phyloP scores from a whole-genome alignment of 2,113 vertebrate genomes.

The Trachemys scripta region DNA sequence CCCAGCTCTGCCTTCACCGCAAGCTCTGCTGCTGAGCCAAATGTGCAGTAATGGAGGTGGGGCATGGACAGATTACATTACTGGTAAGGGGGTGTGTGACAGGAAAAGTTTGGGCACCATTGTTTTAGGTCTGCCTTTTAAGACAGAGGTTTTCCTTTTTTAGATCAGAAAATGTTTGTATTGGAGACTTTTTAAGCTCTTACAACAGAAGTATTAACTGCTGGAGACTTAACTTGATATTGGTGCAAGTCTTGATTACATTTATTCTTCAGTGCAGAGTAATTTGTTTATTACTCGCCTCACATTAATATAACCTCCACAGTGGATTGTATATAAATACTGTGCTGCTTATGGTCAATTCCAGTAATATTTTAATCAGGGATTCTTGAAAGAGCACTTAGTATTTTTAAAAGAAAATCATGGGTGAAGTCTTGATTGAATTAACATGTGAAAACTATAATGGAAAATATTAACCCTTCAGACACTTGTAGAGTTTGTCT shows the following conservation, averaged over 20 bases:
- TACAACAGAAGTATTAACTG: neutral
- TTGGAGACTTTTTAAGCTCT: slow-evolving; percentile 1
- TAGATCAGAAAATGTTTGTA: neutral
- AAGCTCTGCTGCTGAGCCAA: no score
- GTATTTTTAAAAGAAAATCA: slow-evolving; percentile 64
- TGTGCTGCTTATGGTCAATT: slow-evolving; percentile 52
- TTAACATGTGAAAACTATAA: slow-evolving; percentile 60
- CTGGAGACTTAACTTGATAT: slow-evolving; percentile 35
- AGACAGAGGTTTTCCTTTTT: neutral
- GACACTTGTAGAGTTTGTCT: slow-evolving; percentile 29
- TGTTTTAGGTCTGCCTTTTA: neutral
- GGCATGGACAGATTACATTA: no score
- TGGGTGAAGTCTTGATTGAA: slow-evolving; percentile 60
- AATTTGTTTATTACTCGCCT: slow-evolving; percentile 52
- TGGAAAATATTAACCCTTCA: slow-evolving; percentile 33
- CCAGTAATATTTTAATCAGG: slow-evolving; percentile 64
- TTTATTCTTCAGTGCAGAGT: slow-evolving; percentile 44
- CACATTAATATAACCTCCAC: slow-evolving; percentile 43
- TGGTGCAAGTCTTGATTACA: slow-evolving; percentile 34
- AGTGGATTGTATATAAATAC: slow-evolving; percentile 2
- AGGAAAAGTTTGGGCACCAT: no score
- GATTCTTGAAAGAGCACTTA: slow-evolving; percentile 71
- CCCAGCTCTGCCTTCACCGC: no score
- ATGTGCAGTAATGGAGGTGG: no score
- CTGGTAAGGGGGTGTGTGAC: no score